Evolutionary conservation across 2,113 vertebrate genomes (phyloP).

Genomic region (Vireo altiloquus): DNA sequence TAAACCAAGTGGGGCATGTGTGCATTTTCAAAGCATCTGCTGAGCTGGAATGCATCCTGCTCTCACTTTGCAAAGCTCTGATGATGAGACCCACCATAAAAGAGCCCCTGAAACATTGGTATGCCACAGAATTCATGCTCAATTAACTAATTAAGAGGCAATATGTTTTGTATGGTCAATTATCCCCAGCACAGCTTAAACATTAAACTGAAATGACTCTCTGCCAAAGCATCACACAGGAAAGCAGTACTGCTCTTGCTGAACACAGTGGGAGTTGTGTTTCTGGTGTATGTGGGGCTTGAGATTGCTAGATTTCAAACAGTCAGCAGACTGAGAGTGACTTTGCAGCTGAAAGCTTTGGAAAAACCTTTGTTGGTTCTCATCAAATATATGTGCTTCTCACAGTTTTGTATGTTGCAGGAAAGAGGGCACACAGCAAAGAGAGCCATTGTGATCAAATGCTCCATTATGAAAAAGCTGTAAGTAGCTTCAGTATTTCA

Average conservation of each 20-base stretch:
- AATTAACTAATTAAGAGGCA: background rate
- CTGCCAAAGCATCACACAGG: background rate
- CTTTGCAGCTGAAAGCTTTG: background rate
- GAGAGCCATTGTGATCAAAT: background rate
- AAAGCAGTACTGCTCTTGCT: background rate
- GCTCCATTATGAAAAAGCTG: background rate
- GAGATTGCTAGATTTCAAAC: background rate
- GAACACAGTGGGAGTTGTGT: background rate
- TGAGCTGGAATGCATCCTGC: background rate
- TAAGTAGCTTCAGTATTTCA: background rate
- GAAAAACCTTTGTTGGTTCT: background rate
- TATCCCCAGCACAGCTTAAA: background rate
- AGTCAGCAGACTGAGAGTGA: background rate
- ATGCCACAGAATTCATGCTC: background rate
- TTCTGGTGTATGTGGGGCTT: background rate
- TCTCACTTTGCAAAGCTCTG: background rate
- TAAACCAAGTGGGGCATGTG: fast-evolving
- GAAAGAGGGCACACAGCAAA: background rate
- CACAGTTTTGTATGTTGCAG: background rate
- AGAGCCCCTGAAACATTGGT: background rate
- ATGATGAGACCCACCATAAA: background rate
- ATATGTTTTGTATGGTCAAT: background rate
- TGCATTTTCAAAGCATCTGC: background rate
- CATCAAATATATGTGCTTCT: background rate
- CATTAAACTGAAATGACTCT: background rate